Evolutionary conservation across 1,140 invertebrate species (phyloP).

Genomic region (Ladona fulva): DNA sequence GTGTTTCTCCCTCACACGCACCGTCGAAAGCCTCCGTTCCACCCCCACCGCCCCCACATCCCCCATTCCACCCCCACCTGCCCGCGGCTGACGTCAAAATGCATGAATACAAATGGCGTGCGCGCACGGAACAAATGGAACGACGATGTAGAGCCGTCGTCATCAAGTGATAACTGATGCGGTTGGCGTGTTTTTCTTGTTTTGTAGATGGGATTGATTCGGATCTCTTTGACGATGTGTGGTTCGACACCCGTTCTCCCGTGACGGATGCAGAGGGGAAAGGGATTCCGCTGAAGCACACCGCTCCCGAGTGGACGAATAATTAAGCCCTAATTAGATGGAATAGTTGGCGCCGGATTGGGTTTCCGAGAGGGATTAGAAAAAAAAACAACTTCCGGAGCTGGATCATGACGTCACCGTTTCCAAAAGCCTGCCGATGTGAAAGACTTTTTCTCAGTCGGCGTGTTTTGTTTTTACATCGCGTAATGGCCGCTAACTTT

Average conservation of each 20-base stretch:
- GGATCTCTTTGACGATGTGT: not conserved
- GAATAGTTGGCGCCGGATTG: not conserved
- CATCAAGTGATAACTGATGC: not conserved
- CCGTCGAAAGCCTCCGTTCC: no score
- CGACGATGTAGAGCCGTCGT: not conserved
- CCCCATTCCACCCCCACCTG: not conserved
- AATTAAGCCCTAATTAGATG: constrained; percentile 2
- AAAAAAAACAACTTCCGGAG: no score
- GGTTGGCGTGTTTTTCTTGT: not conserved
- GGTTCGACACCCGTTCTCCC: constrained; percentile 5
- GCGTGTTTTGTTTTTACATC: no score
- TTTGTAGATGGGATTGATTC: constrained; percentile 5
- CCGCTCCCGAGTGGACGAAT: not conserved
- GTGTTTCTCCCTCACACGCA: no score
- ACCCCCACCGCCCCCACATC: not conserved
- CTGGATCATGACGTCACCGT: no score
- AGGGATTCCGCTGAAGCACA: not conserved
- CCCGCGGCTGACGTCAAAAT: not conserved
- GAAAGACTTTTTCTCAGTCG: no score
- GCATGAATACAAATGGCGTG: not conserved
- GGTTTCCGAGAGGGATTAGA: no score
- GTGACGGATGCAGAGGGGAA: not conserved
- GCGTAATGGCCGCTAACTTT: no score
- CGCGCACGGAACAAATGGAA: not conserved
- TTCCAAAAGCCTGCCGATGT: no score